Conservation (phyloP, 2,797 vertebrate genomes). For the Anabas testudineus region DNA sequence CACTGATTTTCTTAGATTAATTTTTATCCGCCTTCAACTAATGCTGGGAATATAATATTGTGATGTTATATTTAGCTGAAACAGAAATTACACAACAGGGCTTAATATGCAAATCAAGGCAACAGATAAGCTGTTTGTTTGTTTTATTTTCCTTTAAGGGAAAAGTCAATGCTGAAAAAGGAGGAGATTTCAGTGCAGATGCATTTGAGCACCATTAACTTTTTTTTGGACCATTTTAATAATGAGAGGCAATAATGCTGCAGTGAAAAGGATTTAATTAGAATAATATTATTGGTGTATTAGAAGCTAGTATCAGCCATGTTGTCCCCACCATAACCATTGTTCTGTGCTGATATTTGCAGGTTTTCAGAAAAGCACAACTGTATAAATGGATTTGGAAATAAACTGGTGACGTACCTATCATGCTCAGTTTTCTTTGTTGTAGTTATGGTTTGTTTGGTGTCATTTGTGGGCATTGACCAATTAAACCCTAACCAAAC, state of each 20-base stretch:
- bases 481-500: too few relatives aligned
- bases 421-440: too few relatives aligned
- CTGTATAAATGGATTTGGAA: too few relatives aligned
- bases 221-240: conserved; percentile 14
- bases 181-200: conserved; percentile 13
- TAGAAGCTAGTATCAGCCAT: not conserved
- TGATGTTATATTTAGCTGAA: conserved; percentile 14
- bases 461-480: too few relatives aligned
- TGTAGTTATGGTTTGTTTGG: too few relatives aligned
- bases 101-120: conserved; percentile 12
- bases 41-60: conserved; percentile 10
- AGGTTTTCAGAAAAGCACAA: too few relatives aligned
- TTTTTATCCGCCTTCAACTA: not conserved
- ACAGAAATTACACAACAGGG: not conserved
- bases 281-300: not conserved
- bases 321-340: too few relatives aligned
- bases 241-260: conserved; percentile 4
- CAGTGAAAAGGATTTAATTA: not conserved
- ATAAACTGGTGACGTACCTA: too few relatives aligned
- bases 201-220: not conserved
- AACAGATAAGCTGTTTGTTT: conserved; percentile 27
- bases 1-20: conserved; percentile 6
- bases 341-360: too few relatives aligned
- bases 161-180: conserved; percentile 26
- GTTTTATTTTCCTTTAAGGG: conserved; percentile 22